Base-by-base conservation (phyloP, 1,140 invertebrate genomes). In the Drosophila ohnishii region DNA sequence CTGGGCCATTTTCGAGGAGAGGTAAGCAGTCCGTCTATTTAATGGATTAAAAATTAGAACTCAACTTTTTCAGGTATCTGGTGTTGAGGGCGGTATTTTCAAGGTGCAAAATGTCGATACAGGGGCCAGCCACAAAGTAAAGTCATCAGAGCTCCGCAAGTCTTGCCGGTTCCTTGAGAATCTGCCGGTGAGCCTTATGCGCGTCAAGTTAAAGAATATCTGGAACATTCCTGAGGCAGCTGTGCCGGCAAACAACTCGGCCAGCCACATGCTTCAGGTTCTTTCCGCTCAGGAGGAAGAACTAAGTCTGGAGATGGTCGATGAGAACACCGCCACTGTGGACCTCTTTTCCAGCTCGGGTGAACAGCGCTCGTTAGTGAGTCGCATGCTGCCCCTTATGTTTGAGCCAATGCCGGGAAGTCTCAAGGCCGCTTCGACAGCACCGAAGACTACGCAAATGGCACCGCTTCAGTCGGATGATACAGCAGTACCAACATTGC, bases 131-230 rank as follows among this genome's bases (percentile, higher is more conserved):
- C 60, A 80, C 16, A 11, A 8, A 0, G 61, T 83, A n/a, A 9
- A 48, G 0, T 14, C 14, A 0, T 13, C 45, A 1, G 14, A 28
- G n/a, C 8, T 87, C 11, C 84, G 80, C n/a, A 77, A 16, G 39
- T 19, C 83, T 1, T 87, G 83, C 14, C 61, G 34, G 2, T 88
- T 87, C n/a, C 13, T 87, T 1, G 72, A 77, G 2, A 61, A 67
- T 22, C 13, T 87, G 32, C 83, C 83, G 0, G 61, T 87, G 0
- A 56, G 58, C 22, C 57, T 53, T 11, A 40, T 48, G 30, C 63
- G 71, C 4, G 56, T 64, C 1, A 67, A 74, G 30, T 45, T 87
- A 5, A 66, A 56, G 10, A 71, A 42, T 8, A 30, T 88, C 1
- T 55, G 50, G 14, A 72, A 55, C 8, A 56, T 87, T 34, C 80